These are phyloP conservation scores for Pseudochromis fuscus DNA, from an alignment of 2,797 vertebrate species.

Conservation along the genomic window DNA sequence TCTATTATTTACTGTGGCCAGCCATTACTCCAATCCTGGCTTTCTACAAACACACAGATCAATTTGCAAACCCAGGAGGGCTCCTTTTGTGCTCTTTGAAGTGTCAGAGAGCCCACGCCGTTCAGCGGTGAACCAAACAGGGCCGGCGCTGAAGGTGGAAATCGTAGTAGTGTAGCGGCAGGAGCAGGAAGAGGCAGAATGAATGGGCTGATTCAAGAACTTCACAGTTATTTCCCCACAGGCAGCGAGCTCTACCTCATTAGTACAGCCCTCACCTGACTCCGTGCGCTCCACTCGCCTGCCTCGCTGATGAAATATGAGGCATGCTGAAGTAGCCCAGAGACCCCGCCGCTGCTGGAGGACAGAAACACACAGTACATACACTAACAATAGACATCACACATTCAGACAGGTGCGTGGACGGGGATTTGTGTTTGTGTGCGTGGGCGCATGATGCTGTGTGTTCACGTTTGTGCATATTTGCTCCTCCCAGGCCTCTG, in stretches of 20 bases:
- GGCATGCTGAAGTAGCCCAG: conserved; percentile 31
- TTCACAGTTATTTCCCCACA: conserved; percentile 66
- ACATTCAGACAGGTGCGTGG: conserved; percentile 26
- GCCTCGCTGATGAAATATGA: conserved; percentile 64
- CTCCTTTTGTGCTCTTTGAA: conserved; percentile 21
- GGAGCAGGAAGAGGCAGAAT: conserved; percentile 43
- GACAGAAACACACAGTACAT: conserved; percentile 31
- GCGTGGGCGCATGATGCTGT: neutral
- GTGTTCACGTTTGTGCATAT: conserved; percentile 21
- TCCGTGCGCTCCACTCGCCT: conserved; percentile 43
- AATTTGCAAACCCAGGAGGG: conserved; percentile 23
- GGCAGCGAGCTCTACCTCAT: conserved; percentile 61
- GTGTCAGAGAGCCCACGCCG: conserved; percentile 11
- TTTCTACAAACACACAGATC: conserved; percentile 7
- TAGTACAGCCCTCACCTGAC: conserved; percentile 67
- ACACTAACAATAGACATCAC: conserved; percentile 15
- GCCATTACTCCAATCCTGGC: neutral
- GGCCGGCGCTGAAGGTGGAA: conserved; percentile 20
- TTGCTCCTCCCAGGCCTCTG: conserved; percentile 15
- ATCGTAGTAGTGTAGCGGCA: conserved; percentile 35
- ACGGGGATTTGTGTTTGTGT: conserved; percentile 2
- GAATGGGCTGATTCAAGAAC: conserved; percentile 66
- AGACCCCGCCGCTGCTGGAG: conserved; percentile 28
- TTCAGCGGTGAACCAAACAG: conserved; percentile 14
- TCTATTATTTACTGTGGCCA: neutral